Percentiles rank a stretch among this genome's conserved stretches.
These are phyloP conservation scores for Andrena flavipes DNA, from an alignment of 2,888 invertebrate species.

Conservation along the genomic window DNA sequence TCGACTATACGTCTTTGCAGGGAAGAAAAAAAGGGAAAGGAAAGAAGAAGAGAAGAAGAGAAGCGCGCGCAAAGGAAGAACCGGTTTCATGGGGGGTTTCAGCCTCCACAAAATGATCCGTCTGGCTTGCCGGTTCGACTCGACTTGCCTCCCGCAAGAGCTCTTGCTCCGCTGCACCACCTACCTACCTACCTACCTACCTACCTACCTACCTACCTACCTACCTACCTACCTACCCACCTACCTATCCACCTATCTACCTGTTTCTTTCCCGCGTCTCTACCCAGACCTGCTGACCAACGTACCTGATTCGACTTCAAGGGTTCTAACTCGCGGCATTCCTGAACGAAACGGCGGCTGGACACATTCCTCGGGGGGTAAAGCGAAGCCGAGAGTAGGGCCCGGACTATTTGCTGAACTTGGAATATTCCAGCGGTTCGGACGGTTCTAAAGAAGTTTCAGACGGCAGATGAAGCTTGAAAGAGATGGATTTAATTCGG, in stretches of 20 bases:
- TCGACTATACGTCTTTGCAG: slow-evolving; percentile 53
- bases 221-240: slow-evolving; percentile 65
- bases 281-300: slow-evolving; percentile 59
- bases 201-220: too few species aligned
- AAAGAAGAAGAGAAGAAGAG: slow-evolving; percentile 43
- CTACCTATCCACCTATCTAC: slow-evolving; percentile 54
- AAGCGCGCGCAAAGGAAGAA: slow-evolving; percentile 64
- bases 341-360: slow-evolving; percentile 43
- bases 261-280: slow-evolving; percentile 37
- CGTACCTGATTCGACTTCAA: slow-evolving; percentile 58
- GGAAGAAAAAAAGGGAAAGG: slow-evolving; percentile 27
- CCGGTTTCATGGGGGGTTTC: slow-evolving; percentile 77
- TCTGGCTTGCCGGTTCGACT: slow-evolving; percentile 71
- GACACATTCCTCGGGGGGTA: slow-evolving; percentile 49
- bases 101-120: slow-evolving; percentile 78
- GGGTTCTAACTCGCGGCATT: slow-evolving; percentile 68
- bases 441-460: too few species aligned
- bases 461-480: too few species aligned
- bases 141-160: slow-evolving; percentile 53
- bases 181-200: slow-evolving; percentile 63
- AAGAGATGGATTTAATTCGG: too few species aligned
- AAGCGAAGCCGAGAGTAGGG: slow-evolving; percentile 20
- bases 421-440: too few species aligned
- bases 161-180: slow-evolving; percentile 71
- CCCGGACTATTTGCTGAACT: not conserved